Percentiles rank a stretch among this genome's conserved stretches.
phyloP scores from a whole-genome alignment of 2,797 vertebrate genomes.

The Carapus acus region DNA sequence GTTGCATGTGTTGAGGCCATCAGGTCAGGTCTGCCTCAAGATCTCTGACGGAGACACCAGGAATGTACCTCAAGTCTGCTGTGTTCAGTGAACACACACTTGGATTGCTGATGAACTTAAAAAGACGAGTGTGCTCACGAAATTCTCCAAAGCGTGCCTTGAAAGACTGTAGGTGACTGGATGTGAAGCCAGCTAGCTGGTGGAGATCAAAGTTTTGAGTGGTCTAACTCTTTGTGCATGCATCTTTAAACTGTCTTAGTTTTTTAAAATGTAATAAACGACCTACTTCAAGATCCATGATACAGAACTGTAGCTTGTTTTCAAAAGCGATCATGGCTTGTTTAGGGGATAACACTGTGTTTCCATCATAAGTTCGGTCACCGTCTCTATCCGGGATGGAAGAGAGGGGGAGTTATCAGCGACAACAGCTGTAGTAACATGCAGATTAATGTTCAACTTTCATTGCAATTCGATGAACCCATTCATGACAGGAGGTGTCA shows the following conservation, averaged over 20 bases:
- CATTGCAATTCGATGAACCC: too few species aligned
- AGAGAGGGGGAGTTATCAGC: too few species aligned
- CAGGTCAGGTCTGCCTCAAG: slow-evolving; percentile 31
- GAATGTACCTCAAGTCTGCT: slow-evolving; percentile 26
- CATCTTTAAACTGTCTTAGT: slow-evolving; percentile 35
- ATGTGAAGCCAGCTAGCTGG: slow-evolving; percentile 38
- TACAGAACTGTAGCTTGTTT: slow-evolving; percentile 44
- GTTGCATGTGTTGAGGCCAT: too few species aligned
- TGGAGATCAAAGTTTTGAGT: slow-evolving; percentile 35
- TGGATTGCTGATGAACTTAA: slow-evolving; percentile 25
- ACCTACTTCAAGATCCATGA: slow-evolving; percentile 31
- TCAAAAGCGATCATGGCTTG: slow-evolving; percentile 52
- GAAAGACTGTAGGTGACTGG: slow-evolving; percentile 38
- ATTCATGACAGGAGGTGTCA: too few species aligned
- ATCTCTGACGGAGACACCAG: slow-evolving; percentile 31
- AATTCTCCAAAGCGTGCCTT: slow-evolving; percentile 45
- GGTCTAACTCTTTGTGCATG: slow-evolving; percentile 34
- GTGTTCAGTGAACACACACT: slow-evolving; percentile 35
- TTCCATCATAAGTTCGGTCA: too few species aligned
- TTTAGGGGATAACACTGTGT: too few species aligned
- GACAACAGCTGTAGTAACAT: too few species aligned
- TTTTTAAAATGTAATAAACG: slow-evolving; percentile 38
- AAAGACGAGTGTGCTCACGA: neutral
- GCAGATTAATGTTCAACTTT: too few species aligned
- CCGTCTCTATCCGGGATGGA: too few species aligned